Evolutionary conservation across 2,888 invertebrate genomes (phyloP), one percentile per base, ranked within the genome.

Genomic region (Lingula anatina): DNA sequence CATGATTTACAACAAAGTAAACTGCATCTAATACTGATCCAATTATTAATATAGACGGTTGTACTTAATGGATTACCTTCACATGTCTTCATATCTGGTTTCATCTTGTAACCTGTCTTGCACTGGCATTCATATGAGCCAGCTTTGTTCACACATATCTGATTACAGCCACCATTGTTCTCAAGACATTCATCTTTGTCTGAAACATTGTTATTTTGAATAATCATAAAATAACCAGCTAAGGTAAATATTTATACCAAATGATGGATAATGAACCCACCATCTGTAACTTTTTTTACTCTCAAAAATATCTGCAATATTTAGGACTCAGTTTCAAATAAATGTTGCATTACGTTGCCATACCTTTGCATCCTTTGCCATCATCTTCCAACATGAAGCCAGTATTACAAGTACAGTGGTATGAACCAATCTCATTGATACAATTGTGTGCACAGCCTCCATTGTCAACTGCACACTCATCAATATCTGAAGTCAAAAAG

Each of bases 51-150:
- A n/a, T n/a, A n/a, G n/a, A n/a, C 9, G 35, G n/a, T 31, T 12
- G 9, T n/a, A 31, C 15, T 31, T 9, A 9, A 18, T 39, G 12
- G 26, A 37, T 23, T 46, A 46, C 46, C 46, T 37, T n/a, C n/a
- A 24, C 46, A 46, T 21, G 46, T 24, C 20, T 21, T 37, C 23
- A 20, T 28, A 23, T 46, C 39, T 20, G 3, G 2, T 12, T 18
- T 28, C 9, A 46, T n/a, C 15, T 23, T 21, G 18, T 46, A 39
- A n/a, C 46, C 46, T 24, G 46, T 20, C 9, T 23, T 41, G 35
- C 59, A 59, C n/a, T 42, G 46, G 40, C 60, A 60, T 25, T 21
- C 9, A 35, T 42, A 56, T 27, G 47, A 48, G n/a, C 60, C 60
- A 9, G 49, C 46, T 23, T 37, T 23, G 47, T 60, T 60, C 24